Percentiles rank a stretch among this genome's conserved stretches.
Conservation (phyloP, 2,888 invertebrate genomes). For the Drosophila sordidula region DNA sequence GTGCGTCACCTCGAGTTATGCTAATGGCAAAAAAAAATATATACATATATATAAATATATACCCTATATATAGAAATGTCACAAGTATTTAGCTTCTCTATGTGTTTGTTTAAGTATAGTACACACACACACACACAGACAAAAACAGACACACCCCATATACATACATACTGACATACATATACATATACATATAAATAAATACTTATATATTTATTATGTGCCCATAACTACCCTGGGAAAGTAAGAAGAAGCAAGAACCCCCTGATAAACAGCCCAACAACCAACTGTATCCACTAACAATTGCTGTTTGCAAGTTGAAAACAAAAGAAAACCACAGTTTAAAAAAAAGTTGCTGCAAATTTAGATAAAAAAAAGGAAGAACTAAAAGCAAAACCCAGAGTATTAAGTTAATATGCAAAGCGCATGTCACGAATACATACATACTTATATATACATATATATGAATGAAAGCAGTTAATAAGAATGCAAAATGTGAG, state of each 20-base stretch:
- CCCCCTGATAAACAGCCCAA: conserved; percentile 30
- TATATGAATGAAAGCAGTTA: conserved; percentile 24
- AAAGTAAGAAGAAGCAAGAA: conserved; percentile 1
- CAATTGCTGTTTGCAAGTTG: conserved; percentile 50
- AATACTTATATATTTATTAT: conserved; percentile 28
- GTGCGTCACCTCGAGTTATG: conserved; percentile 29
- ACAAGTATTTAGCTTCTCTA: conserved; percentile 49
- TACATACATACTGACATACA: conserved; percentile 5
- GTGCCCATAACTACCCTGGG: conserved; percentile 8
- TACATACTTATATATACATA: conserved; percentile 28
- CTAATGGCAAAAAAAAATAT: conserved; percentile 21
- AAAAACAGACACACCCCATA: conserved; percentile 12
- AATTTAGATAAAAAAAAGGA: conserved; percentile 9
- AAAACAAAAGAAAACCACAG: conserved; percentile 1
- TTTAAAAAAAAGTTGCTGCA: conserved; percentile 18
- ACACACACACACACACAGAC: conserved; percentile 20
- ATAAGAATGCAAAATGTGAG: conserved; percentile 37
- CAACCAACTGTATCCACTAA: conserved; percentile 39
- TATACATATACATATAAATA: conserved; percentile 14
- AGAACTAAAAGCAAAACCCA: conserved; percentile 4
- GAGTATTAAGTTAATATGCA: conserved; percentile 36
- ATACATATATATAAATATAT: conserved; percentile 15
- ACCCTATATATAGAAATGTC: conserved; percentile 29
- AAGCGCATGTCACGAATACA: conserved; percentile 27
- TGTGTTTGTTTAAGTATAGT: conserved; percentile 48